A percentile compares a stretch with the other conserved stretches of the same genome.
Conservation (phyloP, 2,113 vertebrate species). For the Phalacrocorax aristotelis region DNA sequence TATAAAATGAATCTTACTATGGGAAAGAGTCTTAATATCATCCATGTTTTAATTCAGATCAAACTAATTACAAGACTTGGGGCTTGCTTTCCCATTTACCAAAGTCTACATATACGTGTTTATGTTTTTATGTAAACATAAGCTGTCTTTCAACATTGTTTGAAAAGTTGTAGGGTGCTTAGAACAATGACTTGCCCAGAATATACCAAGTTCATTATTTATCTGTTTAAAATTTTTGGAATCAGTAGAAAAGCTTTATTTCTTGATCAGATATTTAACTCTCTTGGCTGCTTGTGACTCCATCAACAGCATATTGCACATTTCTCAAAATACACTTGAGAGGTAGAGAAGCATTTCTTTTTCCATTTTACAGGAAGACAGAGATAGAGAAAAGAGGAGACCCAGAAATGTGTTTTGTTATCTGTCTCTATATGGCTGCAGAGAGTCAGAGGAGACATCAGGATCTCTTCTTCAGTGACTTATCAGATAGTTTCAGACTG, state of each 20-base stretch:
- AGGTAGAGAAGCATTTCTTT: neutral
- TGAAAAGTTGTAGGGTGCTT: neutral
- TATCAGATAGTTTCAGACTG: neutral
- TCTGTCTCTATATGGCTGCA: neutral
- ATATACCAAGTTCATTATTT: neutral
- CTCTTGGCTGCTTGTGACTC: neutral
- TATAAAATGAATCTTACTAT: neutral
- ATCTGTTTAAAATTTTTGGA: neutral
- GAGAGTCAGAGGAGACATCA: neutral
- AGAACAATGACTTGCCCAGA: neutral
- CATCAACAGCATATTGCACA: neutral
- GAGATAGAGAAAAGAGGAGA: neutral
- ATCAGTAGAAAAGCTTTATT: neutral
- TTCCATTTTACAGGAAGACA: neutral
- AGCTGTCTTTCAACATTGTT: neutral
- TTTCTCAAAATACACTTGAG: neutral
- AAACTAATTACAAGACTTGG: neutral
- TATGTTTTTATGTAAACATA: neutral
- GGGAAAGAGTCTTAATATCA: neutral
- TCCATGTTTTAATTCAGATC: neutral
- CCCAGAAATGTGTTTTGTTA: neutral
- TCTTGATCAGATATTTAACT: neutral
- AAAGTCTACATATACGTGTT: neutral
- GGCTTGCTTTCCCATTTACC: neutral
- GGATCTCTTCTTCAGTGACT: neutral